Base-by-base conservation (phyloP, 1,140 invertebrate species). In the Hyphantria cunea region DNA sequence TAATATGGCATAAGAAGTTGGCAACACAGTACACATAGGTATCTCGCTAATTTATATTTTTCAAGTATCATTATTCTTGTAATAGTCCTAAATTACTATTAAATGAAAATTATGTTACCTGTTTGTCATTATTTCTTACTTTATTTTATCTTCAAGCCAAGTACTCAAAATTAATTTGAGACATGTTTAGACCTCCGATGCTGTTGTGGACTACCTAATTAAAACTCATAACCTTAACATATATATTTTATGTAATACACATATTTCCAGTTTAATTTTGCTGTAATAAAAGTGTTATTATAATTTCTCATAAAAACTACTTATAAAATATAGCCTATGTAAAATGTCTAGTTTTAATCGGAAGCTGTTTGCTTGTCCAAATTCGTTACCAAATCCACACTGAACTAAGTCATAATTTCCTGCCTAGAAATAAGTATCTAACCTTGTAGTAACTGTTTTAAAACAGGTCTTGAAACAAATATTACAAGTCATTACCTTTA, bases 71-170 rank as follows among this genome's bases (percentile, higher is more conserved):
- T 37, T 11, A 2, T 7, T 8, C 34, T 37, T 3, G 8, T 11
- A 3, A 12, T 44, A 44, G 12, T n/a, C 9, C 11, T 44, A 12
- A 12, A 14, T 9, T n/a, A 14, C 13, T 47, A 47, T 47, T 12
- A 25, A n/a, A 25, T 25, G 17, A 62, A 51, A 72, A 72, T 63
- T 31, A 56, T 58, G 56, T 72, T 72, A 72, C 70, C 70, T 72
- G 70, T 61, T 42, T 39, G 15, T 25, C 9, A 31, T 34, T 47
- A 49, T 48, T 56, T 49, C 15, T 62, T 61, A 69, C 25, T 60
- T 51, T 66, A 56, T 58, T 56, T 41, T 56, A 66, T 72, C 70
- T 69, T 62, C 66, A 69, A 61, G 59, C 11, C 66, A 41, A 48
- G 66, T 51, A 72, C 54, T 61, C 42, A 64, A 56, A 58, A 64